Evolutionary conservation across 2,113 vertebrate species (phyloP).

Genomic region (Terrapene triunguis): DNA sequence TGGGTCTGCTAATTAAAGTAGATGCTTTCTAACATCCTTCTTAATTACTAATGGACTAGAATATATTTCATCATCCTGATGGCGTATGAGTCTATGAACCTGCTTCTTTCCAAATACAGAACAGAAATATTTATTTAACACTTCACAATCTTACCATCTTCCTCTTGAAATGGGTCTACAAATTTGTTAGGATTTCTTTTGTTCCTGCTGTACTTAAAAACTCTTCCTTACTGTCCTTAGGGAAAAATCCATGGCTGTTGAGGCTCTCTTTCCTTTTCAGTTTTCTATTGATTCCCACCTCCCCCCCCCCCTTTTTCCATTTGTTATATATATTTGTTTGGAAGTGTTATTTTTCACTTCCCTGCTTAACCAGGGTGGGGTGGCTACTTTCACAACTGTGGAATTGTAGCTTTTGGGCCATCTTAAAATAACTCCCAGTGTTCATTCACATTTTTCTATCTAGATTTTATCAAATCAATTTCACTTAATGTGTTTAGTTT

Average conservation of each 20-base stretch:
- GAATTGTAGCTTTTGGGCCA: constrained; percentile 13
- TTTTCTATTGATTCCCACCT: constrained; percentile 16
- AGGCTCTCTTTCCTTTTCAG: not conserved
- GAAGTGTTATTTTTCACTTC: constrained; percentile 38
- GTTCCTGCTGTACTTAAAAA: not conserved
- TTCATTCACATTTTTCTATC: constrained; percentile 8
- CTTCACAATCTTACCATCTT: not conserved
- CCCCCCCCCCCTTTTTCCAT: constrained; percentile 12
- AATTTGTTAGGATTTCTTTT: not conserved
- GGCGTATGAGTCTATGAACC: not conserved
- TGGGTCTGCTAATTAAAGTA: not conserved
- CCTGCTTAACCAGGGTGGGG: not conserved
- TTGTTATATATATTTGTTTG: not conserved
- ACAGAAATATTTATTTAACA: not conserved
- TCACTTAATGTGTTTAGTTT: not conserved
- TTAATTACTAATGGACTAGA: not conserved
- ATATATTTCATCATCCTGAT: not conserved
- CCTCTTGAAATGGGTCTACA: not conserved
- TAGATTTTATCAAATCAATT: not conserved
- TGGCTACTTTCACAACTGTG: not conserved
- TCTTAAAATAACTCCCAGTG: constrained; percentile 1
- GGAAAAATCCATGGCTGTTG: no score
- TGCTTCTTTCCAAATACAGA: not conserved
- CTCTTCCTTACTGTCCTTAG: not conserved
- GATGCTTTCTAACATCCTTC: not conserved